A percentile compares a stretch with the other conserved stretches of the same genome.
Evolutionary conservation across 92 coral and sea anemone species (phyloP).

Genomic region (Montipora capitata): DNA sequence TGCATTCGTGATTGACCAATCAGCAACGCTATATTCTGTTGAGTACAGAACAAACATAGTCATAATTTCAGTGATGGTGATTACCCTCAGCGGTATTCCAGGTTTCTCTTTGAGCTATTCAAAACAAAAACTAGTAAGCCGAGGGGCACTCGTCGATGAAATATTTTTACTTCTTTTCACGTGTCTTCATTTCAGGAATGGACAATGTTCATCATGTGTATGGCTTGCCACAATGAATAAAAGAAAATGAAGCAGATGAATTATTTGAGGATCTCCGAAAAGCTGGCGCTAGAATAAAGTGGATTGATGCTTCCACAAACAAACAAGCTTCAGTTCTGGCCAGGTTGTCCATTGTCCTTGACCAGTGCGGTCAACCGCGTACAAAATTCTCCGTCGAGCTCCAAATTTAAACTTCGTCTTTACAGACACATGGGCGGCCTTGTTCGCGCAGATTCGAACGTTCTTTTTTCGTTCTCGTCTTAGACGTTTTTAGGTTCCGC

Average conservation of each 20-base stretch:
- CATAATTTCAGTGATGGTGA: no score
- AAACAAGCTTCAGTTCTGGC: slow-evolving; percentile 68
- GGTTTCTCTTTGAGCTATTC: no score
- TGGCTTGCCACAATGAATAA: slow-evolving; percentile 68
- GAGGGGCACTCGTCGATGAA: not conserved
- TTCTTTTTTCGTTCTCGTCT: slow-evolving; percentile 70
- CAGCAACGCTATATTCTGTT: no score
- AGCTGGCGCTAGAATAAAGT: slow-evolving; percentile 82
- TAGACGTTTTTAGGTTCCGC: slow-evolving; percentile 84
- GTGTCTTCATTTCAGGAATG: slow-evolving; percentile 48
- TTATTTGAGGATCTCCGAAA: slow-evolving; percentile 82
- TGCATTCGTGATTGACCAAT: no score
- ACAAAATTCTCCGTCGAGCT: slow-evolving; percentile 69
- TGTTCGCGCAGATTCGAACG: slow-evolving; percentile 57
- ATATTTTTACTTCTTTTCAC: not conserved
- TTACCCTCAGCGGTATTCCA: no score
- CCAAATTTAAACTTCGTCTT: slow-evolving; percentile 88
- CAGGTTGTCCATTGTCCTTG: slow-evolving; percentile 57
- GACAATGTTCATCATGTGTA: slow-evolving; percentile 82
- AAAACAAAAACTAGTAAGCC: no score
- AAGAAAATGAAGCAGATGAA: slow-evolving; percentile 70
- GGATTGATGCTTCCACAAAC: slow-evolving; percentile 44
- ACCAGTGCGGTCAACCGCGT: slow-evolving; percentile 80
- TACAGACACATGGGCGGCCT: slow-evolving; percentile 35
- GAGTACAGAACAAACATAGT: no score